phyloP scores from a whole-genome alignment of 2,888 invertebrate species.

The Neoascia interrupta region DNA sequence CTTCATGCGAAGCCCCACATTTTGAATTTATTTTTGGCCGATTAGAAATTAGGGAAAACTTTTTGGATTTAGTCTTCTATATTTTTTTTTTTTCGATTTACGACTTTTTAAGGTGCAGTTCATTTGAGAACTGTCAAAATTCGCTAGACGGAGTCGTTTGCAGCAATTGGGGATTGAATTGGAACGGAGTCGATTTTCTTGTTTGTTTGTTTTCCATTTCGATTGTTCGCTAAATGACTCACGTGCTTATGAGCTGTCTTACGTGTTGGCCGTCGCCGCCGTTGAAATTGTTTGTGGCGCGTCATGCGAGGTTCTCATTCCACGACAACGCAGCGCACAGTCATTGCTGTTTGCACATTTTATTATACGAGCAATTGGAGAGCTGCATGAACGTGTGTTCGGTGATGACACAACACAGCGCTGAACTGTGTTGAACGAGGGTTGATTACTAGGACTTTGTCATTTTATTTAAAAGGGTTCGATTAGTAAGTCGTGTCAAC shows the following conservation, averaged over 20 bases:
- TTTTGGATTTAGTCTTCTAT: too few species aligned
- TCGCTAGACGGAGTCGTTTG: too few species aligned
- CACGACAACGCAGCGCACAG: background rate
- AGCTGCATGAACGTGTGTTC: constrained; percentile 19
- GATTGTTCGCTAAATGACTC: constrained; percentile 36
- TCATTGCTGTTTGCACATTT: constrained; percentile 19
- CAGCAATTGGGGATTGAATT: too few species aligned
- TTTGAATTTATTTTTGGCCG: constrained; percentile 35
- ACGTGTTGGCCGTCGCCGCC: constrained; percentile 7
- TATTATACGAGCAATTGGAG: constrained; percentile 19
- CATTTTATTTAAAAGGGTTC: too few species aligned
- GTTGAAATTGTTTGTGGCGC: constrained; percentile 49
- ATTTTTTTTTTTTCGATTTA: constrained; percentile 19
- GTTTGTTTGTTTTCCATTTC: too few species aligned
- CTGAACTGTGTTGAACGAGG: constrained; percentile 10
- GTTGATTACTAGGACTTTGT: too few species aligned
- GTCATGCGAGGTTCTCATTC: constrained; percentile 31
- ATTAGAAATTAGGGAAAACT: constrained; percentile 33
- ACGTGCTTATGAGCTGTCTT: constrained; percentile 35
- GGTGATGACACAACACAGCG: constrained; percentile 18
- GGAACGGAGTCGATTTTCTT: too few species aligned
- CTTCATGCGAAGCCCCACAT: constrained; percentile 26
- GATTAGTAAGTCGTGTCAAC: too few species aligned
- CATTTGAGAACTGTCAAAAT: background rate
- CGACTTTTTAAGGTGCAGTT: constrained; percentile 26